phyloP scores from a whole-genome alignment of 2,888 invertebrate genomes.

The Tinea semifulvella region DNA sequence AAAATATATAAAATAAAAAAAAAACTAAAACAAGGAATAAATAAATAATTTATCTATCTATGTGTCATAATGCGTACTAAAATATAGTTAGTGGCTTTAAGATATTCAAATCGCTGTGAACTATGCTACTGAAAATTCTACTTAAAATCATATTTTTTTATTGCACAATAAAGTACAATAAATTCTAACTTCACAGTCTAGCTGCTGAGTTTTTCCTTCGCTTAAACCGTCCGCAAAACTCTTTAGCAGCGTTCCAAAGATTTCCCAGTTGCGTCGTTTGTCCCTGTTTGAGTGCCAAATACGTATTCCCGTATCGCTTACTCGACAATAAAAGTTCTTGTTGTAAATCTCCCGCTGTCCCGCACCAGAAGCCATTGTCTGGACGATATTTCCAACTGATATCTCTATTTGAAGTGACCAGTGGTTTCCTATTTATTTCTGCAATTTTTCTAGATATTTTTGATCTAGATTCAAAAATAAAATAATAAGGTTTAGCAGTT shows the following conservation, averaged over 20 bases:
- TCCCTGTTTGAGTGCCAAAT: conserved; percentile 15
- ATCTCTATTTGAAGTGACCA: conserved; percentile 1
- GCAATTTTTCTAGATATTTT: too few relatives aligned
- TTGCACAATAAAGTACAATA: background rate
- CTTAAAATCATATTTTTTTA: too few relatives aligned
- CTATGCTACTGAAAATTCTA: too few relatives aligned
- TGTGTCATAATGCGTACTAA: too few relatives aligned
- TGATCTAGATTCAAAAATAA: too few relatives aligned
- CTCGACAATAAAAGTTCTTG: conserved; percentile 28
- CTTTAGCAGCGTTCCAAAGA: conserved; percentile 12
- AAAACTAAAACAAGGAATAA: too few relatives aligned
- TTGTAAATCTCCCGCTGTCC: conserved; percentile 25
- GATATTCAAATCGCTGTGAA: too few relatives aligned
- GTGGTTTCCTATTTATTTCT: background rate
- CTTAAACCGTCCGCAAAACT: conserved; percentile 13
- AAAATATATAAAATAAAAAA: too few relatives aligned
- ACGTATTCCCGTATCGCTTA: conserved; percentile 15
- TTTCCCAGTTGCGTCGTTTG: conserved; percentile 17
- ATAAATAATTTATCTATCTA: too few relatives aligned
- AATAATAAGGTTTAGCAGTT: too few relatives aligned
- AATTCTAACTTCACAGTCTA: background rate
- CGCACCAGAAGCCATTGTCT: conserved; percentile 9
- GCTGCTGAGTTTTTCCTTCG: conserved; percentile 10
- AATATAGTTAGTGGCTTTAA: too few relatives aligned
- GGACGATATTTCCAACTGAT: conserved; percentile 8